A percentile compares a stretch with the other conserved stretches of the same genome.
Conservation (phyloP, 2,113 vertebrate genomes). For the Chamaea fasciata region DNA sequence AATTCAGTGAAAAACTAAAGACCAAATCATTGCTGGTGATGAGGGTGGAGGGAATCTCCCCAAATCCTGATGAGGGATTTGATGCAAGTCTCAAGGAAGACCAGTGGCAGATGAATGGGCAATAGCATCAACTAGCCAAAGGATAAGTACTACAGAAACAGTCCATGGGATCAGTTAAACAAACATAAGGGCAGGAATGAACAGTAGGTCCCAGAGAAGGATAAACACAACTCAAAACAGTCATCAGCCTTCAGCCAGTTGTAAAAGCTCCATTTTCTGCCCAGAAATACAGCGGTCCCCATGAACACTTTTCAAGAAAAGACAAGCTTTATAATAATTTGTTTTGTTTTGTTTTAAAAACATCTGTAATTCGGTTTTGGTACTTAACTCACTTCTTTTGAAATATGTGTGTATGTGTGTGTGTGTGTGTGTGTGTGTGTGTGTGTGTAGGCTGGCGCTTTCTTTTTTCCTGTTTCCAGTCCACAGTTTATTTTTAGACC, state of each 20-base stretch:
- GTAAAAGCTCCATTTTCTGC: neutral
- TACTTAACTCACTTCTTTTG: neutral
- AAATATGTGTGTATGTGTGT: neutral
- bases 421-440: neutral
- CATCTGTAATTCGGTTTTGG: neutral
- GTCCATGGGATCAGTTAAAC: neutral
- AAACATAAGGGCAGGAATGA: neutral
- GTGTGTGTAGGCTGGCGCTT: neutral
- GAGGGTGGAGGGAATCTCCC: rapidly evolving
- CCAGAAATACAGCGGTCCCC: neutral
- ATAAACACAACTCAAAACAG: neutral
- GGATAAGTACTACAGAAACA: neutral
- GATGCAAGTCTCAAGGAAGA: neutral
- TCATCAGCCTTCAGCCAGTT: neutral
- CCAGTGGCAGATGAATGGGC: neutral
- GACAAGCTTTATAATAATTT: rapidly evolving
- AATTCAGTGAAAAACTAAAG: neutral
- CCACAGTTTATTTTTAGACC: neutral
- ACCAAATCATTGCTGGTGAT: rapidly evolving
- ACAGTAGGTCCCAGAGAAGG: neutral
- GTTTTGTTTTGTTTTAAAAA: neutral
- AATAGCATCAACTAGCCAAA: neutral
- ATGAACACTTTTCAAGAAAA: neutral
- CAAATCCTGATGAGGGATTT: neutral
- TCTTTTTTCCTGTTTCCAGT: neutral